A percentile compares a stretch with the other conserved stretches of the same genome.
phyloP scores from a whole-genome alignment of 2,888 invertebrate species.

The Dynastes grantii region DNA sequence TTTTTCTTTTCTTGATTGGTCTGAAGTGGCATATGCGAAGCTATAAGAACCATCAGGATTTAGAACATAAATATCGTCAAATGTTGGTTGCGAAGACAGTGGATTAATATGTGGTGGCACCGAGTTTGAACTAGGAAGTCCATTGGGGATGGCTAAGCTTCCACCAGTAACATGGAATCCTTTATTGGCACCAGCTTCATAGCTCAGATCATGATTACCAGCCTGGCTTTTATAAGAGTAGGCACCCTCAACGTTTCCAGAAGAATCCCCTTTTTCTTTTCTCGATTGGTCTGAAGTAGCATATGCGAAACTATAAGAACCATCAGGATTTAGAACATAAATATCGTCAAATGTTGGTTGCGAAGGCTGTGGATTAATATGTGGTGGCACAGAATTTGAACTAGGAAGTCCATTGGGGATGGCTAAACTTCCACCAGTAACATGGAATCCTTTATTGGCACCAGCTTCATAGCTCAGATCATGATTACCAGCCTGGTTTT shows the following conservation, averaged over 20 bases:
- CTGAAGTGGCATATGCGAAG: constrained; percentile 61
- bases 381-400: no score
- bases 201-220: constrained; percentile 59
- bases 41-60: constrained; percentile 50
- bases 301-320: constrained; percentile 59
- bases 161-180: constrained; percentile 65
- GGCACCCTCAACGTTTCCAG: constrained; percentile 61
- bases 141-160: constrained; percentile 63
- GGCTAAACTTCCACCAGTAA: constrained; percentile 67
- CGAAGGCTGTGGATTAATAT: no score
- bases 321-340: no score
- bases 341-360: constrained; percentile 51
- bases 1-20: constrained; percentile 60
- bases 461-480: constrained; percentile 58
- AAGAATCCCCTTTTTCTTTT: constrained; percentile 60
- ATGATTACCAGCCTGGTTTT: constrained; percentile 57
- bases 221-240: constrained; percentile 59
- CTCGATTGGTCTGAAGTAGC: constrained; percentile 61
- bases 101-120: neutral
- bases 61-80: constrained; percentile 40
- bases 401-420: constrained; percentile 56
- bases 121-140: constrained; percentile 45
- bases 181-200: constrained; percentile 55
- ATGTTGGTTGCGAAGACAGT: no score
- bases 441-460: constrained; percentile 58